Evolutionary conservation across 2,888 invertebrate species (phyloP).

Genomic region (Drosophila quinaria): DNA sequence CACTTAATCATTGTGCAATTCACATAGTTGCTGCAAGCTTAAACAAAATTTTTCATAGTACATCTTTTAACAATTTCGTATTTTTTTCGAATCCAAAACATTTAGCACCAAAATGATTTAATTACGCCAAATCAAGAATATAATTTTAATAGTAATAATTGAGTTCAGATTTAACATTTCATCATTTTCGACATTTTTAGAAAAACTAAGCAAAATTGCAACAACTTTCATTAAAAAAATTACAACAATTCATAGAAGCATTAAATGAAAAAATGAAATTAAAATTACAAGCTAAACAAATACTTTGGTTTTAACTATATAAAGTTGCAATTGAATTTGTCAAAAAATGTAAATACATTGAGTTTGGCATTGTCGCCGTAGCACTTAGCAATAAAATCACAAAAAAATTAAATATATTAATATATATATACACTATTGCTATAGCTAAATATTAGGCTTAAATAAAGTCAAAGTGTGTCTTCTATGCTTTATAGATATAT

Average conservation of each 20-base stretch:
- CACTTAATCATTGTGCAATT: constrained; percentile 33
- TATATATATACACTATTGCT: constrained; percentile 21
- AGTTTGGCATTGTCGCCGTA: constrained; percentile 51
- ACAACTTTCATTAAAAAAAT: constrained; percentile 56
- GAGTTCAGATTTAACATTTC: constrained; percentile 36
- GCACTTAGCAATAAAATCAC: constrained; percentile 74
- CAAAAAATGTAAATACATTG: constrained; percentile 48
- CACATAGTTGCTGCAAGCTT: constrained; percentile 67
- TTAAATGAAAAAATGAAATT: constrained; percentile 25
- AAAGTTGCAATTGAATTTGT: constrained; percentile 32
- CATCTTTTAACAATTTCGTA: constrained; percentile 20
- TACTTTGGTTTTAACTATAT: constrained; percentile 73
- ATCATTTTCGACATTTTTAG: constrained; percentile 43
- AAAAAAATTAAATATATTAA: constrained; percentile 68
- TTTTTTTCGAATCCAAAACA: constrained; percentile 32
- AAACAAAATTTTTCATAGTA: constrained; percentile 41
- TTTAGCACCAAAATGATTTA: constrained; percentile 71
- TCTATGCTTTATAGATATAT: background rate
- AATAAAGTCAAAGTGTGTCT: constrained; percentile 49
- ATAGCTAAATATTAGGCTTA: constrained; percentile 38
- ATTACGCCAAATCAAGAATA: constrained; percentile 49
- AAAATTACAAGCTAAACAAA: constrained; percentile 54
- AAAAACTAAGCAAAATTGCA: constrained; percentile 64
- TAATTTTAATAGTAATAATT: constrained; percentile 25
- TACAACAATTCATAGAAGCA: constrained; percentile 35